Conservation (phyloP, 2,888 invertebrate genomes). For the Chesias legatella region DNA sequence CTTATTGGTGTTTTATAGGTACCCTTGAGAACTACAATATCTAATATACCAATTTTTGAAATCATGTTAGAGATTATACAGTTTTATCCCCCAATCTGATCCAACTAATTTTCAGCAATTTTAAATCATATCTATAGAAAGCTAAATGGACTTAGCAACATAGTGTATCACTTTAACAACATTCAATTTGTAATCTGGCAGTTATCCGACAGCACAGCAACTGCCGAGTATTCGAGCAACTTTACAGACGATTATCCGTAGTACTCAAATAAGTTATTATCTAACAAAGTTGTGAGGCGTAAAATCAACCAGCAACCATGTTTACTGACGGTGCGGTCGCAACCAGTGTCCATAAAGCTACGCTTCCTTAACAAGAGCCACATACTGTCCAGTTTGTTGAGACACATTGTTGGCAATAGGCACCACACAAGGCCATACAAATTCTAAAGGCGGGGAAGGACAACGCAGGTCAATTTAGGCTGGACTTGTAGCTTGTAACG, state of each 20-base stretch:
- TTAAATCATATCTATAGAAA: not conserved
- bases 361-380: conserved; percentile 61
- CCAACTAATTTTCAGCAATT: no score
- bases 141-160: not conserved
- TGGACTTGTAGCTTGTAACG: conserved; percentile 45
- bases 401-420: conserved; percentile 36
- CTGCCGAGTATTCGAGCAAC: conserved; percentile 20
- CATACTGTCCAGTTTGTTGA: conserved; percentile 39
- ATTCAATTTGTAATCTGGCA: conserved; percentile 19
- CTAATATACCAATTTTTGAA: no score
- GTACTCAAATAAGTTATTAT: conserved; percentile 19
- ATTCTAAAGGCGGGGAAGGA: conserved; percentile 27
- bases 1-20: no score
- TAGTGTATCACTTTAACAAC: not conserved
- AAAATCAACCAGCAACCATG: conserved; percentile 51
- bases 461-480: conserved; percentile 32
- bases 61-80: no score
- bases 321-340: conserved; percentile 57
- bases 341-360: conserved; percentile 61
- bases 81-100: no score
- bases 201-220: not conserved
- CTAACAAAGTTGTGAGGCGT: conserved; percentile 38
- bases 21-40: no score
- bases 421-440: conserved; percentile 14
- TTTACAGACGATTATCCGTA: conserved; percentile 22